These are phyloP conservation scores for Harpagoxenus sublaevis DNA, from an alignment of 2,888 invertebrate genomes.

Conservation along the genomic window DNA sequence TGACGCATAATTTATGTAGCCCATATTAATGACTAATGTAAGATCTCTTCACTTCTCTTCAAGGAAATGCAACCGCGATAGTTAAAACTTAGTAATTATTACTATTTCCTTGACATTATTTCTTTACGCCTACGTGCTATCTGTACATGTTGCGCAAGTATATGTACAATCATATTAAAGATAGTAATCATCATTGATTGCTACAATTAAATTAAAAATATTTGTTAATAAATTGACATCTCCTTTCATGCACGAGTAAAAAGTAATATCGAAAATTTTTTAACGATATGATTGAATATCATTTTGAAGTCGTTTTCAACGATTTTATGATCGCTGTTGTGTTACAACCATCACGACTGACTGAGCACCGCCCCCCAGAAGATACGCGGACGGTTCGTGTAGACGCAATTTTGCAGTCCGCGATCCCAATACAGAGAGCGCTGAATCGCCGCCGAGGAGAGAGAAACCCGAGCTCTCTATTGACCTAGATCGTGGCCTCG, in stretches of 20 bases:
- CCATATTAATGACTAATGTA: background rate
- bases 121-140: background rate
- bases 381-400: background rate
- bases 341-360: background rate
- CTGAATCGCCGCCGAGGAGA: constrained; percentile 41
- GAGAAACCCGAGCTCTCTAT: constrained; percentile 75
- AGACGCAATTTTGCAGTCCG: constrained; percentile 17
- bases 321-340: background rate
- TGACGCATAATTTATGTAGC: constrained; percentile 4
- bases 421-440: constrained; percentile 11
- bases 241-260: background rate
- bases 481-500: constrained; percentile 81
- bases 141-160: background rate
- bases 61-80: background rate
- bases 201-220: background rate
- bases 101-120: constrained; percentile 9
- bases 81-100: background rate
- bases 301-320: background rate
- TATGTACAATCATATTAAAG: background rate
- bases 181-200: background rate
- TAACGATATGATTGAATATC: background rate
- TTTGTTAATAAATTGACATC: background rate
- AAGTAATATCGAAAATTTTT: background rate
- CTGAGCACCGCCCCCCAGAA: background rate
- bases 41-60: background rate